These are phyloP conservation scores for Lophius americanus DNA, from an alignment of 2,797 vertebrate species.

Conservation along the genomic window DNA sequence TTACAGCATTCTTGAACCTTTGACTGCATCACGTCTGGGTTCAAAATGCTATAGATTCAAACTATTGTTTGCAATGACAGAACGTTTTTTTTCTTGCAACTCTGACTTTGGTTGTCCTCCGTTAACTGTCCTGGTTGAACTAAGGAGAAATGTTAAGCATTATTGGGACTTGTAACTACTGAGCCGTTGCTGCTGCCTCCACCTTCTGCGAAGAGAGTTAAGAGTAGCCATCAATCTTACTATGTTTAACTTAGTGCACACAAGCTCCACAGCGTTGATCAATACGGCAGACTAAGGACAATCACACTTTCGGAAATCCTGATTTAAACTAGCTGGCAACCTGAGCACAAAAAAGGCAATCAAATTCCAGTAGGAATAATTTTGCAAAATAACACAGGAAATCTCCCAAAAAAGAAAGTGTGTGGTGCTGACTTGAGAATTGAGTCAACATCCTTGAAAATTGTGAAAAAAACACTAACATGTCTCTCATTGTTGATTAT, in stretches of 20 bases:
- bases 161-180: conserved; percentile 38
- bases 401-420: conserved; percentile 15
- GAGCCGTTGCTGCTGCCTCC: conserved; percentile 22
- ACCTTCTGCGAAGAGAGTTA: conserved; percentile 38
- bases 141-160: conserved; percentile 17
- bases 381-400: conserved; percentile 25
- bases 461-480: too few relatives aligned
- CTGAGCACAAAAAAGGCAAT: conserved; percentile 45
- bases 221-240: conserved; percentile 72
- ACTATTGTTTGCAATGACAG: too few relatives aligned
- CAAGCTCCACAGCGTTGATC: conserved; percentile 61
- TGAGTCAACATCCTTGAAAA: too few relatives aligned
- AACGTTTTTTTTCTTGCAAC: not conserved
- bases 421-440: conserved; percentile 12
- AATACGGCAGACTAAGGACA: conserved; percentile 57
- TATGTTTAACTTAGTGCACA: conserved; percentile 67
- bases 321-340: conserved; percentile 41
- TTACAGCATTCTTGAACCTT: not conserved
- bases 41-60: not conserved
- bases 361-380: conserved; percentile 34
- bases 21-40: not conserved
- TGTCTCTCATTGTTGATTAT: too few relatives aligned
- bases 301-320: conserved; percentile 29
- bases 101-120: not conserved
- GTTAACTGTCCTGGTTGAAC: conserved; percentile 15